A percentile compares a stretch with the other conserved stretches of the same genome.
These are phyloP conservation scores for Callionymus lyra DNA, from an alignment of 2,113 vertebrate genomes.

Conservation along the genomic window DNA sequence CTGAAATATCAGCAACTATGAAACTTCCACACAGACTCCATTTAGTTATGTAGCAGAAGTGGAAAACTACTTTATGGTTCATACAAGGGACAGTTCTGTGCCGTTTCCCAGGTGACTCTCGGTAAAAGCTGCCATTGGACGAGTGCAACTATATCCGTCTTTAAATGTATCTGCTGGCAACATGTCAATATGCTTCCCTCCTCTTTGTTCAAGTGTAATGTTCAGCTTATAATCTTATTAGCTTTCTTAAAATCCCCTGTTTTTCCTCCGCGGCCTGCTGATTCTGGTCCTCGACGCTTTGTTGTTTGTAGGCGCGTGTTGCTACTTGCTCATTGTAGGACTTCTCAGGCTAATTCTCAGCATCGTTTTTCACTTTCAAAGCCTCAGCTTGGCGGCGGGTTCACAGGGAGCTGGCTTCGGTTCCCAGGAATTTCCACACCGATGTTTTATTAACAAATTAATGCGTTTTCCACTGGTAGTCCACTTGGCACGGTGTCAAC, in stretches of 20 bases:
- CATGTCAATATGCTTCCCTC: no score
- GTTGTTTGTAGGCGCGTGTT: slow-evolving; percentile 50
- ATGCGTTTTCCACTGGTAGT: slow-evolving; percentile 37
- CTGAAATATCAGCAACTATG: no score
- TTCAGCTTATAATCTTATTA: no score
- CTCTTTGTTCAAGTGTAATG: no score
- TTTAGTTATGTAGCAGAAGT: no score
- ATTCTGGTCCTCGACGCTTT: slow-evolving; percentile 38
- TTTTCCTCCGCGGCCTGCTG: slow-evolving; percentile 12
- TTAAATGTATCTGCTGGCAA: no score
- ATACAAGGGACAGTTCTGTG: no score
- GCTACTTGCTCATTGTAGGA: slow-evolving; percentile 53
- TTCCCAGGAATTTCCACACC: slow-evolving; percentile 48
- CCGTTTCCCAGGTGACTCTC: no score
- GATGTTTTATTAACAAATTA: slow-evolving; percentile 51
- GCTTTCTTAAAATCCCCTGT: not conserved
- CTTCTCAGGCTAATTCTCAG: slow-evolving; percentile 43
- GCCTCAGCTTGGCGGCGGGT: slow-evolving; percentile 41
- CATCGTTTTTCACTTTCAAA: slow-evolving; percentile 41
- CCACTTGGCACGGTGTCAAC: slow-evolving; percentile 30
- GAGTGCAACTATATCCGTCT: no score
- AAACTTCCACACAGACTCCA: no score
- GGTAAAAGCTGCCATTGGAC: no score
- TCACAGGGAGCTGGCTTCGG: slow-evolving; percentile 29
- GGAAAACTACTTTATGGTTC: not conserved